Base-by-base conservation (phyloP, 2,888 invertebrate species). In the Dryomyza anilis region DNA sequence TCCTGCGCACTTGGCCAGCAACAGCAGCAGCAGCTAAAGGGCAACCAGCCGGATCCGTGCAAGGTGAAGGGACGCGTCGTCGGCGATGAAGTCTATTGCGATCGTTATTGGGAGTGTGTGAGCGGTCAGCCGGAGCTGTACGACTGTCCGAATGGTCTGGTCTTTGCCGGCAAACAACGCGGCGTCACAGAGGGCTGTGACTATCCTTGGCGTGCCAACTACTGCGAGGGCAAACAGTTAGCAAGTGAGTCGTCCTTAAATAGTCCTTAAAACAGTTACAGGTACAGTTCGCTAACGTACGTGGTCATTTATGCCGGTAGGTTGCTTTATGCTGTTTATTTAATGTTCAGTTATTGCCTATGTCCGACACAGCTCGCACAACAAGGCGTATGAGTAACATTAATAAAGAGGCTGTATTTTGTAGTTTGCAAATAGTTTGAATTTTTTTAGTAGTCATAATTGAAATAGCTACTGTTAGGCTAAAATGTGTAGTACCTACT, bases 161-260 rank as follows among this genome's bases (percentile, higher is more conserved):
- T 95, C 52, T 95, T 92, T 84, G 93, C 94, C 19, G 95, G 94
- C 3, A 93, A 93, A 80, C 91, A 94, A 76, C 86, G 93, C 52
- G 94, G 94, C 4, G 93, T 94, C 8, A 93, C 94, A 1, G 94
- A 94, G 77, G 94, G 93, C 2, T 94, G 94, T 78, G 94, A 95
- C 83, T 94, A 94, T 76, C 94, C 94, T 0, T 94, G 94, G 94
- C 87, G 94, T 73, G 91, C 93, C 8, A 92, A 92, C 81, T 93
- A 94, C 83, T 94, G 94, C 83, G 93, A 93, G 81, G 87, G 89
- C 77, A 89, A 93, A 86, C 91, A 88, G 84, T 90, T 91, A 80
- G 88, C 89, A 29, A 91, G 88, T 89, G 81, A 86, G 88, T 85
- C 62, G 10, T 27, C 16, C 4, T n/a, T 16, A 19, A n/a, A n/a